phyloP scores from a whole-genome alignment of 2,888 invertebrate genomes.

The Amblyjoppa proteus region DNA sequence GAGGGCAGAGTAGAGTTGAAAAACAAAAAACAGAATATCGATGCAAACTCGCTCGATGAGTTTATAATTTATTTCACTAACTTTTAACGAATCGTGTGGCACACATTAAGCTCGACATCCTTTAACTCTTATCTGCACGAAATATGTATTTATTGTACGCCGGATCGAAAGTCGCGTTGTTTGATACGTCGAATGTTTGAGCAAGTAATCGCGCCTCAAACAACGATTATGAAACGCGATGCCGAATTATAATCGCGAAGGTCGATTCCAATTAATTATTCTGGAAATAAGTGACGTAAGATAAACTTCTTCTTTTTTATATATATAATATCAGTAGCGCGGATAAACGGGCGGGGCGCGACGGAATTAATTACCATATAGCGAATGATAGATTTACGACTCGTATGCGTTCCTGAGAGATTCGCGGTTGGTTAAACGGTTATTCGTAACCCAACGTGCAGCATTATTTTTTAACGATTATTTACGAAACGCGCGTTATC shows the following conservation, averaged over 20 bases:
- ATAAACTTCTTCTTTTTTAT: conserved; percentile 21
- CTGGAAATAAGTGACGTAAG: conserved; percentile 43
- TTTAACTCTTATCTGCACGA: conserved; percentile 16
- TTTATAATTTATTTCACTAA: conserved; percentile 39
- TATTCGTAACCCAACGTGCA: conserved; percentile 28
- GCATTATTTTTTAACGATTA: conserved; percentile 37
- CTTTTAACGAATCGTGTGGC: conserved; percentile 43
- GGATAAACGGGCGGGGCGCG: neutral
- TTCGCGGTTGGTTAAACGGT: conserved; percentile 14
- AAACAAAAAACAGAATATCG: neutral
- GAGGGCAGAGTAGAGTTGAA: neutral
- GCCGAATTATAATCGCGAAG: conserved; percentile 10
- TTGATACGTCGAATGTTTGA: conserved; percentile 8
- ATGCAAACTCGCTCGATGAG: neutral
- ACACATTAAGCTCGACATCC: conserved; percentile 15
- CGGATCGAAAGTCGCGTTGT: conserved; percentile 23
- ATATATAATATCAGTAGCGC: neutral
- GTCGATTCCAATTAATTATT: conserved; percentile 35
- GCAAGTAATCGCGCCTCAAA: conserved; percentile 31
- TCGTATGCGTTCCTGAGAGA: conserved; percentile 41
- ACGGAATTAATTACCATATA: neutral
- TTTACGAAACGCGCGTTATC: conserved; percentile 31
- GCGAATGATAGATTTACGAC: conserved; percentile 24
- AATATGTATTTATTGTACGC: conserved; percentile 49
- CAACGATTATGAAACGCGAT: conserved; percentile 16